Evolutionary conservation across 2,113 vertebrate species (phyloP).

Genomic region (Otolemur garnettii): DNA sequence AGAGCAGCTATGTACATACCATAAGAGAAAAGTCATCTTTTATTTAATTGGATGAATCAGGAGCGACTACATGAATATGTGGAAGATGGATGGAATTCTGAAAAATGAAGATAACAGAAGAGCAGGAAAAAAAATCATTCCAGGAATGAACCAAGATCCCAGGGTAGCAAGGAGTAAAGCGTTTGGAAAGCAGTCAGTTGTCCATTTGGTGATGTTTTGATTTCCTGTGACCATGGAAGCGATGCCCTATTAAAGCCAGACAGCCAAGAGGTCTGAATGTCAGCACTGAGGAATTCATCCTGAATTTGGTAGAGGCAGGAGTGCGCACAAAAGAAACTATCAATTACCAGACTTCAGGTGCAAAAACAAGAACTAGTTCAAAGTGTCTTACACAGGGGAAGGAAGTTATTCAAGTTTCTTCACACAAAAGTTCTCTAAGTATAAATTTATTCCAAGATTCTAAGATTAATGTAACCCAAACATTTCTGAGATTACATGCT

Average conservation of each 20-base stretch:
- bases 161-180: neutral
- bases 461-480: neutral
- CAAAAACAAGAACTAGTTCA: neutral
- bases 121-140: neutral
- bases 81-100: neutral
- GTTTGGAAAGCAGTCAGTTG: neutral
- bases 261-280: neutral
- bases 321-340: neutral
- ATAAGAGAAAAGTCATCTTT: neutral
- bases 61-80: neutral
- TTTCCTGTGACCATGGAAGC: neutral
- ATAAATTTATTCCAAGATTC: neutral
- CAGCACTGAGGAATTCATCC: neutral
- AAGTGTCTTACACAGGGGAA: neutral
- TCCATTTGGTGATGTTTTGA: neutral
- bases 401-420: neutral
- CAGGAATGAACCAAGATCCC: neutral
- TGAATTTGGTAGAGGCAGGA: neutral
- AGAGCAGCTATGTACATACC: too few species aligned
- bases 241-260: neutral
- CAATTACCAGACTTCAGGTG: neutral
- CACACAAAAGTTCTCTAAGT: neutral
- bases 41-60: neutral
- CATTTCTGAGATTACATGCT: constrained; percentile 6
- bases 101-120: neutral